Evolutionary conservation across 2,888 invertebrate genomes (phyloP), one percentile per base, ranked within the genome.

Genomic region (Meta bourneti): DNA sequence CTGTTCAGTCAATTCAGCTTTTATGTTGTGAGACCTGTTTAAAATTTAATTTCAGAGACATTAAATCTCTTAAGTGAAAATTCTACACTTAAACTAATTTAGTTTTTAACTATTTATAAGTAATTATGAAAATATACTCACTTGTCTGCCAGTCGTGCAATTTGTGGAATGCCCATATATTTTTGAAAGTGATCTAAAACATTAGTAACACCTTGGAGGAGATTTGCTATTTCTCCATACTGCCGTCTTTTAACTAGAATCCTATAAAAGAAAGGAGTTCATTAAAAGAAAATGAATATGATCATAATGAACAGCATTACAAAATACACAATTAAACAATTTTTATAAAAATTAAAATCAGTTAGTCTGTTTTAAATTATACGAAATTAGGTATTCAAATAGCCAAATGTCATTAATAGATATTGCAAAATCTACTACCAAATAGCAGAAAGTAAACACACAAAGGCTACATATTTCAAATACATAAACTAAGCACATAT

Each of bases 131-230:
- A 13, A n/a, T 16, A 48, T 19, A 90, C 93, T 93, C 94, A 96
- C 96, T 95, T 97, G 96, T 97, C 97, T 0, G 98, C 97, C 84
- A 98, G 96, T 94, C 97, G 97, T 95, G 97, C 97, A 92, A 99
- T 97, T 95, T 99, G 98, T 16, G 98, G 97, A 94, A 99, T 98
- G 94, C 97, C 97, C 93, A 97, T 97, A 95, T 99, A 99, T 93
- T 96, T 96, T 94, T 98, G 97, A 95, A 99, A 98, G 95, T 99
- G 98, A 93, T 98, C 97, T 95, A 99, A 96, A 0, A 99, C 99
- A 96, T 99, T 98, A 94, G 98, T 97, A 16, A 99, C 98, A 13
- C 99, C 99, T 95, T 99, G 99, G 93, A 99, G 95, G 0, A 99
- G 98, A 95, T 98, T 96, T 13, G 98, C 97, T 83, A 99, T 97